Percentiles rank a stretch among this genome's conserved stretches.
phyloP scores from a whole-genome alignment of 2,797 vertebrate species.

The Chloroceryle amazona region DNA sequence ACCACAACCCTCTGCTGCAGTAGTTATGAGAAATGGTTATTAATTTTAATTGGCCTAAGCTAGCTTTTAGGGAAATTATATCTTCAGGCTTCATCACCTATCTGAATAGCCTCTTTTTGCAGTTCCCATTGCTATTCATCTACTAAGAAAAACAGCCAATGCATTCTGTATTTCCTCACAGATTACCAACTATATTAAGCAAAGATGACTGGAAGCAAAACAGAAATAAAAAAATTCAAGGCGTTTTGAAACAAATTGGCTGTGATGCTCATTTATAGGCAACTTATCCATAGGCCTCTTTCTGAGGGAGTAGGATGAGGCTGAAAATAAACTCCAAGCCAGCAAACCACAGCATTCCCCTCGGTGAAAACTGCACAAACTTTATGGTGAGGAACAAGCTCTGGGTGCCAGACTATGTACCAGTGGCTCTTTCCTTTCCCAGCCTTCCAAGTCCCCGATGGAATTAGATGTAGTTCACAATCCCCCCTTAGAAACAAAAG shows the following conservation, averaged over 20 bases:
- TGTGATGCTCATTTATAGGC: background rate
- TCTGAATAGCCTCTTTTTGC: background rate
- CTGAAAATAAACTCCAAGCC: background rate
- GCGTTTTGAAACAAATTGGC: background rate
- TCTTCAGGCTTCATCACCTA: slow-evolving; percentile 38
- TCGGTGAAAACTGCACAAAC: background rate
- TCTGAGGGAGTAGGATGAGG: background rate
- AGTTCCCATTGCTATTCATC: background rate
- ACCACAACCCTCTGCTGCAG: background rate
- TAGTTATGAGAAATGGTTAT: slow-evolving; percentile 25
- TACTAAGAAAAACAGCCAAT: background rate
- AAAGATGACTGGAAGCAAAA: slow-evolving; percentile 28
- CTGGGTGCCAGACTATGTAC: background rate
- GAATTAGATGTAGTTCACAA: background rate
- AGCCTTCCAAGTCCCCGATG: background rate
- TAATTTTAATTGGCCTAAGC: slow-evolving; percentile 39
- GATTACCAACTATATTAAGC: background rate
- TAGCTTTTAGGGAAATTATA: slow-evolving; percentile 7
- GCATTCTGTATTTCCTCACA: background rate
- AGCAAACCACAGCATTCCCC: background rate
- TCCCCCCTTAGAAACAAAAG: background rate
- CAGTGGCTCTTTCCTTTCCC: background rate
- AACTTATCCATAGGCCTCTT: background rate
- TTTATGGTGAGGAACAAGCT: background rate
- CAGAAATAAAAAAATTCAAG: slow-evolving; percentile 14